Evolutionary conservation across 2,113 vertebrate species (phyloP).

Genomic region (Larimichthys polyactis): DNA sequence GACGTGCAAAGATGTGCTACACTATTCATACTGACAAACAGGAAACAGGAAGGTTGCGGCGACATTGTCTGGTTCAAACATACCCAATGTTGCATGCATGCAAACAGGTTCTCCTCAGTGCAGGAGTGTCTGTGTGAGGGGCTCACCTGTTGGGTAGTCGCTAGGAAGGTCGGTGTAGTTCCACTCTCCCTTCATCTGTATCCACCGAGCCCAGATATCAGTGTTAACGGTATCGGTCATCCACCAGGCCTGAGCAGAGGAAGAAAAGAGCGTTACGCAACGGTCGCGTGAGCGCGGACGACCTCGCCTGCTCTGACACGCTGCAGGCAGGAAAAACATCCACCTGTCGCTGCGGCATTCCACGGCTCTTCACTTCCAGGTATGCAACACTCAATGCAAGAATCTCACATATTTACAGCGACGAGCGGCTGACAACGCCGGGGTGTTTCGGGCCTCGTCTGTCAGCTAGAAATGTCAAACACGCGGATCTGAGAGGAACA

Average conservation of each 20-base stretch:
- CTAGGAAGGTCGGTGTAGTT: conserved; percentile 68
- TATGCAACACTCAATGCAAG: neutral
- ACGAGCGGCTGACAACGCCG: too few species aligned
- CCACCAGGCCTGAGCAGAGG: conserved; percentile 82
- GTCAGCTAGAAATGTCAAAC: conserved; percentile 47
- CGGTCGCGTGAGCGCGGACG: neutral
- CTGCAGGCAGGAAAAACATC: neutral
- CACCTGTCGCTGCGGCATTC: conserved; percentile 14
- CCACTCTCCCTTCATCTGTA: conserved; percentile 4
- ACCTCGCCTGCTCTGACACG: conserved; percentile 11
- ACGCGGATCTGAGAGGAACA: conserved; percentile 36
- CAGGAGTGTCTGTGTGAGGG: neutral
- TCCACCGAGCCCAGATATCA: conserved; percentile 82
- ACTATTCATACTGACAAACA: conserved; percentile 42
- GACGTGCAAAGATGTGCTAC: neutral
- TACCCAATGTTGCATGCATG: neutral
- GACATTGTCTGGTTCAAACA: neutral
- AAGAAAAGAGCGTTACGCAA: neutral
- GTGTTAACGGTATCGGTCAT: conserved; percentile 32
- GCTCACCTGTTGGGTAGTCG: conserved; percentile 64
- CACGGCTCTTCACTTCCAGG: conserved; percentile 1
- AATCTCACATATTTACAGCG: conserved; percentile 36
- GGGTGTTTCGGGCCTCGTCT: neutral
- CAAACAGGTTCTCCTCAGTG: neutral
- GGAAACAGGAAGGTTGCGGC: neutral